Conservation (phyloP, 2,113 vertebrate genomes). For the Epinephelus moara region DNA sequence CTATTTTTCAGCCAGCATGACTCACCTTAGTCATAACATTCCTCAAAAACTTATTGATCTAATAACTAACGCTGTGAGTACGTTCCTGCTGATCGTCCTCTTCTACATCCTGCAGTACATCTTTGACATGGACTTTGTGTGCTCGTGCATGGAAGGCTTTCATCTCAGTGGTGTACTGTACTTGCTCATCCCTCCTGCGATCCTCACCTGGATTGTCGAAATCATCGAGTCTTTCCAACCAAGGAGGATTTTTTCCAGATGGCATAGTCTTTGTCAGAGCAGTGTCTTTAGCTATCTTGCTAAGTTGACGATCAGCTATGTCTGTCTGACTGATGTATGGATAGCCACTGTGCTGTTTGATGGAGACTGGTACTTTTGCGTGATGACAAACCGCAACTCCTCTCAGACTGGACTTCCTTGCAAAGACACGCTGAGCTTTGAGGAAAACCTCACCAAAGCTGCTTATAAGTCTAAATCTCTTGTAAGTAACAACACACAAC, state of each 20-base stretch:
- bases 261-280: fast-evolving
- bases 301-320: fast-evolving
- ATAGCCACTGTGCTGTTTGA: slow-evolving; percentile 25
- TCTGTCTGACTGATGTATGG: slow-evolving; percentile 22
- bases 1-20: fast-evolving
- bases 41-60: not conserved
- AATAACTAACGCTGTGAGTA: fast-evolving
- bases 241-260: not conserved
- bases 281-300: fast-evolving
- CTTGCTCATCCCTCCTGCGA: fast-evolving
- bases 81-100: not conserved
- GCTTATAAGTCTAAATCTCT: not conserved
- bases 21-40: fast-evolving
- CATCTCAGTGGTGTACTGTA: fast-evolving
- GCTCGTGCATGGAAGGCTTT: not conserved
- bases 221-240: not conserved
- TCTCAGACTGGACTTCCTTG: slow-evolving; percentile 30
- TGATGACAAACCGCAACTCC: slow-evolving; percentile 25
- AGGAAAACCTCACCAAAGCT: not conserved
- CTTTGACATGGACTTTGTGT: slow-evolving; percentile 50
- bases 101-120: slow-evolving; percentile 49
- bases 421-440: not conserved
- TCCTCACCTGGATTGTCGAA: slow-evolving; percentile 12
- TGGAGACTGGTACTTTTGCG: slow-evolving; percentile 57
- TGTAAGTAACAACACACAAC: slow-evolving; percentile 25